These are phyloP conservation scores for Melopsittacus undulatus DNA, from an alignment of 2,797 vertebrate species.

Conservation along the genomic window DNA sequence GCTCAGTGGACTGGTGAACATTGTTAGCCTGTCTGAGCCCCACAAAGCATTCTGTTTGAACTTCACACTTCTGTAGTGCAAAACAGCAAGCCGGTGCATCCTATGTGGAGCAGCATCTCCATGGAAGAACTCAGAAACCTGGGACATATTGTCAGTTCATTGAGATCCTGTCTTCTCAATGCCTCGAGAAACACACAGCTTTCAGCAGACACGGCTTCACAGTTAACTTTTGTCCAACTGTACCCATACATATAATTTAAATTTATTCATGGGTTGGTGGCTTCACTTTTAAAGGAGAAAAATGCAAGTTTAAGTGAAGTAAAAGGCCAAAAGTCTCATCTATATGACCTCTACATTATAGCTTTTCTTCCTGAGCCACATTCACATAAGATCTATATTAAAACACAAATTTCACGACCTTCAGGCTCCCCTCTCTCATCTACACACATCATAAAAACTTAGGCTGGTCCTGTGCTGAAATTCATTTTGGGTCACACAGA, in stretches of 20 bases:
- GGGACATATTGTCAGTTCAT: neutral
- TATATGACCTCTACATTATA: neutral
- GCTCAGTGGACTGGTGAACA: neutral
- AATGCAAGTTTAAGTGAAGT: neutral
- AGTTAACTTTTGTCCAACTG: neutral
- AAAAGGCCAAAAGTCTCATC: conserved; percentile 4
- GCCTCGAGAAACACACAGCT: neutral
- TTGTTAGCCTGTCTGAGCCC: neutral
- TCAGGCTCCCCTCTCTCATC: conserved; percentile 4
- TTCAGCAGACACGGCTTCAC: neutral
- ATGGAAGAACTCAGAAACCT: neutral
- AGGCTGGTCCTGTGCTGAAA: neutral
- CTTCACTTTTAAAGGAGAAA: neutral
- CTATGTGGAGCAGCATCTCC: neutral
- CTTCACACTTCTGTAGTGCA: neutral
- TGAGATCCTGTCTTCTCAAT: neutral
- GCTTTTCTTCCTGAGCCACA: neutral
- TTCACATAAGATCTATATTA: conserved; percentile 16
- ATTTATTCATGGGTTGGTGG: neutral
- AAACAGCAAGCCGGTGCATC: neutral
- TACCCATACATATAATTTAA: neutral
- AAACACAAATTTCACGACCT: conserved; percentile 25
- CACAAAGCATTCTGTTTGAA: neutral
- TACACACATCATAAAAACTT: neutral
- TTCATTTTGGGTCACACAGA: neutral